Evolutionary conservation across 2,888 invertebrate genomes (phyloP).

Genomic region (Boloria euphrosyne): DNA sequence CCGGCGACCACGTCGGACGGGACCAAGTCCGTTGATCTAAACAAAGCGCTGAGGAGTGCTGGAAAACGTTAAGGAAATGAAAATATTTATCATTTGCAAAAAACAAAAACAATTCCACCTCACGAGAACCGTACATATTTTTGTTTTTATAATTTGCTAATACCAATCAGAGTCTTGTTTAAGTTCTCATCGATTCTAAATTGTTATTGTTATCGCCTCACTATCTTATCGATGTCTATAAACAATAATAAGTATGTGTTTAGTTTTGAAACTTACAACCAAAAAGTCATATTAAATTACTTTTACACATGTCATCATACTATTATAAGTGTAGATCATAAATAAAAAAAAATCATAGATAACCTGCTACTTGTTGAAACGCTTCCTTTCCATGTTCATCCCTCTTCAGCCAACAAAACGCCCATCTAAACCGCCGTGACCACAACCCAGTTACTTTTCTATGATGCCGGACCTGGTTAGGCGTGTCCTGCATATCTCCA

Average conservation of each 20-base stretch:
- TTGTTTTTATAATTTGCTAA: too few species aligned
- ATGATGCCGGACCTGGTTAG: slow-evolving; percentile 85
- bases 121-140: too few species aligned
- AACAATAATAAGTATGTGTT: too few species aligned
- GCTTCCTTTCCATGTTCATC: slow-evolving; percentile 90
- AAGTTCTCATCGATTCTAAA: too few species aligned
- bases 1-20: slow-evolving; percentile 95
- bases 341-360: background rate
- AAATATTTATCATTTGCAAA: background rate
- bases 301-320: background rate
- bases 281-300: too few species aligned
- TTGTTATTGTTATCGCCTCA: too few species aligned
- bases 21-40: slow-evolving; percentile 92
- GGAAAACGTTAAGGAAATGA: slow-evolving; percentile 48
- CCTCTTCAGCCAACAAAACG: slow-evolving; percentile 87
- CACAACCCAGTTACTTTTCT: slow-evolving; percentile 87
- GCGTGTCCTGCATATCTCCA: slow-evolving; percentile 84
- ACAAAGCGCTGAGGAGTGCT: slow-evolving; percentile 89
- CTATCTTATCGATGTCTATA: too few species aligned
- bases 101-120: background rate
- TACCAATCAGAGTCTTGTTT: too few species aligned
- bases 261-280: too few species aligned
- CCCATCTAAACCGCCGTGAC: slow-evolving; percentile 88
- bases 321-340: too few species aligned
- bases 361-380: slow-evolving; percentile 90